Conservation (phyloP, 2,113 vertebrate genomes). For the Anguilla rostrata region DNA sequence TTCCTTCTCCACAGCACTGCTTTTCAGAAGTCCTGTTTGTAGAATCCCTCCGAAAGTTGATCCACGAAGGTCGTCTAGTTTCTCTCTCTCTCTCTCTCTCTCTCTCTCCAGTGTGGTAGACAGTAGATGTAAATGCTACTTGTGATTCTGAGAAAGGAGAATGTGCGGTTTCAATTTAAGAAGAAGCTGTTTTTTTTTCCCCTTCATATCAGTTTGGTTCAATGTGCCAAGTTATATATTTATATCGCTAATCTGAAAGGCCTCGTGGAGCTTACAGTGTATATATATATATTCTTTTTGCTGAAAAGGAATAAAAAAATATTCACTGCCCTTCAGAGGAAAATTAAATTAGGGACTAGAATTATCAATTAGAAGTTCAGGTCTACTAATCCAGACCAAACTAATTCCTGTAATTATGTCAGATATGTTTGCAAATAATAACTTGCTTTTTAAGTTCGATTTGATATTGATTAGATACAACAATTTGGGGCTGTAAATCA, state of each 20-base stretch:
- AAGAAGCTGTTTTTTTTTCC: slow-evolving; percentile 3
- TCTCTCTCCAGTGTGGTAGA: background rate
- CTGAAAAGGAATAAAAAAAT: background rate
- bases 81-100: background rate
- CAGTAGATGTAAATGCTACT: background rate
- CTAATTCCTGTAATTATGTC: background rate
- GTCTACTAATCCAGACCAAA: background rate
- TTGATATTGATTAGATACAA: slow-evolving; percentile 12
- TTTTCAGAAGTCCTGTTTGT: background rate
- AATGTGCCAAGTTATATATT: slow-evolving; percentile 53
- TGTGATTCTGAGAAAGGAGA: background rate
- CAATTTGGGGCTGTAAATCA: slow-evolving; percentile 38
- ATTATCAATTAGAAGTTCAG: background rate
- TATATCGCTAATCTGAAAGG: background rate
- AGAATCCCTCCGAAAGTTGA: background rate
- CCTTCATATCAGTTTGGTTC: slow-evolving; percentile 25
- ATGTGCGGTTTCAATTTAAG: background rate
- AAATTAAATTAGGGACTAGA: background rate
- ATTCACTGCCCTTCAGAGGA: background rate
- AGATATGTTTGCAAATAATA: slow-evolving; percentile 19
- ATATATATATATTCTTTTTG: background rate
- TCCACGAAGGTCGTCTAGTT: background rate
- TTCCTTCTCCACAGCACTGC: background rate
- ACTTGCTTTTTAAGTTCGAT: background rate
- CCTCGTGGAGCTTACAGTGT: background rate